Percentiles rank a stretch among this genome's conserved stretches.
Evolutionary conservation across 53 echinoderm and acorn worm genomes (phyloP).

Genomic region (Luidia sarsii): DNA sequence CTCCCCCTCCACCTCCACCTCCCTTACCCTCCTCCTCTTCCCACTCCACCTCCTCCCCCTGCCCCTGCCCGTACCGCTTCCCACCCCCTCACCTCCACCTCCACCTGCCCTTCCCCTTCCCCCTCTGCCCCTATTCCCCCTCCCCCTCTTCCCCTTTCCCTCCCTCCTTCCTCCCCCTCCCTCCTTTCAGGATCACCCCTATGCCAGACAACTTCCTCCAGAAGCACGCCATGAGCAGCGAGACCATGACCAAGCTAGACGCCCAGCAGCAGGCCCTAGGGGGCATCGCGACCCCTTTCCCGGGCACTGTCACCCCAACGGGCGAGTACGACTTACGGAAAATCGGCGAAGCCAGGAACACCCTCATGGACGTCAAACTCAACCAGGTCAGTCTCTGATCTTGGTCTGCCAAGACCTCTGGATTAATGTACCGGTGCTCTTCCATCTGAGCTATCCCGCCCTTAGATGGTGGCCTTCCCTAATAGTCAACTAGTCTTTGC

Average conservation of each 20-base stretch:
- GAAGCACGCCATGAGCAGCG: slow-evolving; percentile 77
- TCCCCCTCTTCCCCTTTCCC: background rate
- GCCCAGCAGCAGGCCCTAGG: slow-evolving; percentile 75
- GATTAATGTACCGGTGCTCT: too few species aligned
- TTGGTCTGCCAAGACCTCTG: too few species aligned
- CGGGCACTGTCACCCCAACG: slow-evolving; percentile 75
- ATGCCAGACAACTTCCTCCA: slow-evolving; percentile 92
- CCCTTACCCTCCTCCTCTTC: too few species aligned
- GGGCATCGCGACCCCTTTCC: slow-evolving; percentile 81
- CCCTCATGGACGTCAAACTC: slow-evolving; percentile 94
- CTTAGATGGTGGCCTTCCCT: too few species aligned
- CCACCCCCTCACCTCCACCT: too few species aligned
- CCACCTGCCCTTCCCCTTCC: too few species aligned
- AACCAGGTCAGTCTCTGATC: slow-evolving; percentile 73
- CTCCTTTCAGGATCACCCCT: slow-evolving; percentile 81
- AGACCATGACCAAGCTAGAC: slow-evolving; percentile 81
- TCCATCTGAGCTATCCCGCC: too few species aligned
- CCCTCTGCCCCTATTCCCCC: background rate
- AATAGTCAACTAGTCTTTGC: too few species aligned
- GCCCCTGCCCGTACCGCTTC: too few species aligned
- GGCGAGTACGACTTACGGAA: slow-evolving; percentile 92
- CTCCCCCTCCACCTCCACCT: too few species aligned
- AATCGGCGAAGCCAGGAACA: slow-evolving; percentile 96
- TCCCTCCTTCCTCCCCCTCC: background rate
- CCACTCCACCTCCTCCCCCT: too few species aligned